These are phyloP conservation scores for Actinostola sp. DNA, from an alignment of 92 coral and sea anemone genomes.

Conservation along the genomic window DNA sequence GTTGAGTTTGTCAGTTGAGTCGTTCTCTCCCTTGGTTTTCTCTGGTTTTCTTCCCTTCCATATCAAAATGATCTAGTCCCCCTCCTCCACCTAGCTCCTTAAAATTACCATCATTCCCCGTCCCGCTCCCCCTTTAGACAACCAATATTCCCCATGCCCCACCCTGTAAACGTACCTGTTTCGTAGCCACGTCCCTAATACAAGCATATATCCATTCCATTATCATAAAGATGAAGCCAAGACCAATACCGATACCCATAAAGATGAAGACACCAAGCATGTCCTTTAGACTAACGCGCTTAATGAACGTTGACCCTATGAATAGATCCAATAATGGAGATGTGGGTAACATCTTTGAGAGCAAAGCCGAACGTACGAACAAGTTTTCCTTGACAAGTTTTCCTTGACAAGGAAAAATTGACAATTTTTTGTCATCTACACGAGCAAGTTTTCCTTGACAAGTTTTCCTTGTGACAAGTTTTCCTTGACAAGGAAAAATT, in stretches of 20 bases:
- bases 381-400: too few species aligned
- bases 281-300: constrained; percentile 58
- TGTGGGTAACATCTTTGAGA: too few species aligned
- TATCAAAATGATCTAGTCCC: not conserved
- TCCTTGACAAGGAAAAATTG: too few species aligned
- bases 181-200: constrained; percentile 51
- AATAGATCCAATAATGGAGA: not conserved
- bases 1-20: too few species aligned
- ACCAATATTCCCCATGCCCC: not conserved
- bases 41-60: not conserved
- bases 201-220: constrained; percentile 74
- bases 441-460: too few species aligned
- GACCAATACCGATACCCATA: constrained; percentile 51
- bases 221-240: constrained; percentile 60
- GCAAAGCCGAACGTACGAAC: too few species aligned
- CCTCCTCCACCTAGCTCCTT: not conserved
- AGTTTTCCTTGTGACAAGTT: too few species aligned
- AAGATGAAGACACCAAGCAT: constrained; percentile 80
- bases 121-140: not conserved
- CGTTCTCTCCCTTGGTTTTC: too few species aligned
- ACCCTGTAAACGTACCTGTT: constrained; percentile 22
- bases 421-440: too few species aligned
- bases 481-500: too few species aligned
- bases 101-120: not conserved
- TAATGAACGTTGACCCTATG: constrained; percentile 28